Evolutionary conservation across 2,888 invertebrate genomes (phyloP), one percentile per base, ranked within the genome.

Genomic region (Ephialtes manifestator): DNA sequence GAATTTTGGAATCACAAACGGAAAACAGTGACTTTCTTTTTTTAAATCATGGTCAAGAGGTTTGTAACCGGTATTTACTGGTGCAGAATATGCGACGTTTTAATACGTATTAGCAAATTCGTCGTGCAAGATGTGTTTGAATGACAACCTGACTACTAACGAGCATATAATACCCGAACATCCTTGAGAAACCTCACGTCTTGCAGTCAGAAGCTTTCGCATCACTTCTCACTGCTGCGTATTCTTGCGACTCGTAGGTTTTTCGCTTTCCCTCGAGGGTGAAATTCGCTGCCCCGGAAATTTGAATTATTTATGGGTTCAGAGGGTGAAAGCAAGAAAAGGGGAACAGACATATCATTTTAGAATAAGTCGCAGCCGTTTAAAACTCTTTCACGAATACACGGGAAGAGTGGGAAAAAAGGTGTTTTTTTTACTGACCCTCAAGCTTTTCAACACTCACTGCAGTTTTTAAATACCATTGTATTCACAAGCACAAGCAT

Each of bases 231-330:
- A 63, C 68, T 13, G 43, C 7, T 20, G 39, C 20, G 39, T 18
- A 11, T 5, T 43, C 35, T 63, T 43, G 15, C 43, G 4, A 53
- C 31, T 68, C 18, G 13, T 48, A 48, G 43, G 20, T 60, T 67
- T 24, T 67, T 72, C 28, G 28, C 76, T 43, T 43, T 63, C 28
- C 20, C 39, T 48, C 55, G 24, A 67, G 77, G 55, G 58, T 10
- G 53, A 55, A 71, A 71, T n/a, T n/a, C n/a, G n/a, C n/a, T 84
- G 82, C 87, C 55, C 79, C 82, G 88, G 87, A 88, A 84, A 88
- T 87, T 89, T 90, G 90, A 90, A 90, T 90, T 90, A 90, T 90
- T 90, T 90, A 90, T 90, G 80, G 87, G 81, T 83, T 76, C 86
- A 84, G 43, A 60, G 31, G 63, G 71, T 63, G 71, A 71, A 89